Conservation (phyloP, 1,140 invertebrate species). For the Popillia japonica region DNA sequence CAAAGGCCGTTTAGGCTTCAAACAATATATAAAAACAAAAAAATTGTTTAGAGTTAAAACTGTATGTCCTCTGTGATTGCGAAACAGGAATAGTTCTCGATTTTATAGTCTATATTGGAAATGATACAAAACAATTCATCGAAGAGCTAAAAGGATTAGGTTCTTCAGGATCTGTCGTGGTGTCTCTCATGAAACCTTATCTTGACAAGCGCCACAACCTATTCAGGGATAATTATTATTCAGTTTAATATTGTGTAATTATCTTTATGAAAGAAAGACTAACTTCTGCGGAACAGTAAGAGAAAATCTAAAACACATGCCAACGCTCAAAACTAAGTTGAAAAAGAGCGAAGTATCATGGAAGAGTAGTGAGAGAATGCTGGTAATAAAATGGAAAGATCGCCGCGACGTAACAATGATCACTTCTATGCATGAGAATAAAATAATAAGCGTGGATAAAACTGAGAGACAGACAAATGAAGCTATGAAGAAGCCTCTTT, state of each 20-base stretch:
- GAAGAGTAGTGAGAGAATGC: no score
- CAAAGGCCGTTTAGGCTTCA: not conserved
- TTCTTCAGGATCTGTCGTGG: not conserved
- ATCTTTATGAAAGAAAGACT: no score
- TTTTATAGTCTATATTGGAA: not conserved
- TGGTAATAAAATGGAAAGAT: slow-evolving; percentile 17
- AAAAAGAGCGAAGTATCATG: no score
- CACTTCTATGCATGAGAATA: slow-evolving; percentile 10
- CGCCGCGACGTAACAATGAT: slow-evolving; percentile 33
- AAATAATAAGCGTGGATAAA: slow-evolving; percentile 28
- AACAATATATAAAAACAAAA: not conserved
- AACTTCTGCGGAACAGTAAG: no score
- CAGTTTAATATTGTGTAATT: no score
- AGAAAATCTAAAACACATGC: no score
- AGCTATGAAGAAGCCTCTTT: not conserved
- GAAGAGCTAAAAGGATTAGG: not conserved
- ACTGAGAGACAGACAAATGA: not conserved
- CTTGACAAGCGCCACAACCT: no score
- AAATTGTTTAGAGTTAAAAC: not conserved
- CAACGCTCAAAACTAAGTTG: no score
- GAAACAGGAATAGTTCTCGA: not conserved
- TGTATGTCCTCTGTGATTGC: not conserved
- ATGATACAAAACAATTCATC: not conserved
- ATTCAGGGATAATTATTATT: not conserved
- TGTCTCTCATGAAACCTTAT: not conserved